Evolutionary conservation across 2,888 invertebrate genomes (phyloP), one percentile per base, ranked within the genome.

Genomic region (Drosophila austrosaltans): DNA sequence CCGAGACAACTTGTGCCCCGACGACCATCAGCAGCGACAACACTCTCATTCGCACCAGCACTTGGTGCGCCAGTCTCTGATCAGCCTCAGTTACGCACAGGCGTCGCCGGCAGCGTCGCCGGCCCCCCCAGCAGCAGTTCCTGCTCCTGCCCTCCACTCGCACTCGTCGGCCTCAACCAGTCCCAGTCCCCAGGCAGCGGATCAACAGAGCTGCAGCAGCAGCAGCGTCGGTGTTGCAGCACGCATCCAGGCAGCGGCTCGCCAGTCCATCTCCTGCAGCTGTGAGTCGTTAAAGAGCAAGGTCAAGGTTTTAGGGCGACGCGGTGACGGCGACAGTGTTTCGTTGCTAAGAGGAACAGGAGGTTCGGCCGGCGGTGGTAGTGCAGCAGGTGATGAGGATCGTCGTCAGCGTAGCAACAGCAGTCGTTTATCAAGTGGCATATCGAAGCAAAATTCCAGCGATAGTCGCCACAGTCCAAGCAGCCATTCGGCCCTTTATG

Each of bases 21-120:
- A 79, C 76, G 87, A 82, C 78, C 87, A 89, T 71, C 87, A 87
- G 75, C 89, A 87, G 64, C 75, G 68, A 61, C 84, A 86, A 44
- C 90, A 91, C 76, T 90, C 89, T 72, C 87, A 90, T 67, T 91
- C 90, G 75, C 91, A 90, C 79, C 92, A 92, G 82, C 88, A 91
- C 76, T 88, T 92, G 86, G 89, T 91, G 81, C 92, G 91, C 66
- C 92, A 92, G 91, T 92, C 92, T 82, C 87, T 92, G 87, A 84
- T 91, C 87, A 92, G 92, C 90, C 91, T 92, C 70, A 90, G 90
- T 66, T 90, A 91, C 89, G 91, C 89, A 76, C 91, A 91, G 90
- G 72, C 82, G 71, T 74, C 84, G 67, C 58, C 77, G 42, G 61
- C 44, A 7, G 22, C 44, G 48, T 25, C 48, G 48, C 48, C 48